Percentiles rank a stretch among this genome's conserved stretches.
phyloP scores from a whole-genome alignment of 1,140 invertebrate genomes.

The Laupala kohalensis region DNA sequence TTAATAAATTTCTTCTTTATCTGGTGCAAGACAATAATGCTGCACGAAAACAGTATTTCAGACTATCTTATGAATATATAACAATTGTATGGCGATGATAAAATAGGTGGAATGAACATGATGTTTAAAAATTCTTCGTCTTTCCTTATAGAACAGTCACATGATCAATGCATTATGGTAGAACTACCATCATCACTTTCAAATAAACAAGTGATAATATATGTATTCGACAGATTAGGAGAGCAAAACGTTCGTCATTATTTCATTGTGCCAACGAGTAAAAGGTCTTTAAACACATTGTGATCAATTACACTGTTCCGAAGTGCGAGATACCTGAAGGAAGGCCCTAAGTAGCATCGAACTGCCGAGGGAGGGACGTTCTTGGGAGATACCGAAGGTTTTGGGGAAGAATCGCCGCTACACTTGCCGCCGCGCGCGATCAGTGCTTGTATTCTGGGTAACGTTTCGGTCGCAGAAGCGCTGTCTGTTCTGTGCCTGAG shows the following conservation, averaged over 20 bases:
- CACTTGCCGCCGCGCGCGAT: constrained; percentile 20
- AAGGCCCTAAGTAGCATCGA: neutral
- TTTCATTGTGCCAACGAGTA: neutral
- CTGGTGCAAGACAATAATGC: neutral
- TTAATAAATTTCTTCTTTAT: neutral
- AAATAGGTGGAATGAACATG: neutral
- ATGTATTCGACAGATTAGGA: neutral
- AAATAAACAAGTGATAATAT: neutral
- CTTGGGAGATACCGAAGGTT: neutral
- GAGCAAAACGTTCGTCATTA: neutral
- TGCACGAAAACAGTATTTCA: neutral
- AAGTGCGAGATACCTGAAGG: neutral
- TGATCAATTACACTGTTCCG: neutral
- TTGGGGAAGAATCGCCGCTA: neutral
- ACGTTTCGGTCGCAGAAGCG: constrained; percentile 32
- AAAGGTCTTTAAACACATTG: neutral
- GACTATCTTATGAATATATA: neutral
- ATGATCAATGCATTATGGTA: neutral
- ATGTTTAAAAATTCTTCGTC: neutral
- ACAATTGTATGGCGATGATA: neutral
- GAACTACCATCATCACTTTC: neutral
- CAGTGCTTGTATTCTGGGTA: constrained; percentile 48
- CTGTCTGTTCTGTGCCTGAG: constrained; percentile 24
- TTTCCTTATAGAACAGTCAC: neutral
- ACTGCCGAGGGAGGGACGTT: neutral